A percentile compares a stretch with the other conserved stretches of the same genome.
Evolutionary conservation across 2,113 vertebrate genomes (phyloP).

Genomic region (Prionailurus bengalensis): DNA sequence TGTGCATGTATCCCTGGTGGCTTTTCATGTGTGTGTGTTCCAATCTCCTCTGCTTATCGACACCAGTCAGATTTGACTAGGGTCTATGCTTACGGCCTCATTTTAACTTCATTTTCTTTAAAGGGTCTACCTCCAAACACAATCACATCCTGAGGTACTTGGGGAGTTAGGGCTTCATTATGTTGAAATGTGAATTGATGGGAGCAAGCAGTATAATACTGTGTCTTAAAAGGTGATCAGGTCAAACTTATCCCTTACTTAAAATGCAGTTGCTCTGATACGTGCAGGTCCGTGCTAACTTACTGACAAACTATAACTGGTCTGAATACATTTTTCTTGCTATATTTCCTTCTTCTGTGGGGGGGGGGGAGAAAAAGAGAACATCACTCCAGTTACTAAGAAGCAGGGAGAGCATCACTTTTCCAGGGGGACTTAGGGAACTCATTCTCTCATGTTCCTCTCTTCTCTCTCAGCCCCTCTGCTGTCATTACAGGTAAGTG

Average conservation of each 20-base stretch:
- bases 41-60: background rate
- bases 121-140: accelerated
- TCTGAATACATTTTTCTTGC: background rate
- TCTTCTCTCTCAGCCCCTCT: slow-evolving; percentile 60
- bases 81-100: accelerated
- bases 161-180: background rate
- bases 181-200: background rate
- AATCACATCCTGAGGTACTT: background rate
- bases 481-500: background rate
- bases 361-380: background rate
- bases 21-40: background rate
- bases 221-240: background rate
- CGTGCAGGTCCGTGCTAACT: background rate
- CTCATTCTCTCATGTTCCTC: background rate
- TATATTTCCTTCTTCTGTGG: background rate
- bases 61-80: background rate
- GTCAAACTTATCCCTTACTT: background rate
- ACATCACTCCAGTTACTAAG: background rate
- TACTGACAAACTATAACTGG: background rate
- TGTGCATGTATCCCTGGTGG: background rate
- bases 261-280: background rate
- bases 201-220: background rate
- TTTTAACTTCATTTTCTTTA: background rate
- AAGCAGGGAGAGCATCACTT: background rate
- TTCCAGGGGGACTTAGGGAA: background rate